Evolutionary conservation across 2,888 invertebrate species (phyloP).

Genomic region (Hemithea aestivaria): DNA sequence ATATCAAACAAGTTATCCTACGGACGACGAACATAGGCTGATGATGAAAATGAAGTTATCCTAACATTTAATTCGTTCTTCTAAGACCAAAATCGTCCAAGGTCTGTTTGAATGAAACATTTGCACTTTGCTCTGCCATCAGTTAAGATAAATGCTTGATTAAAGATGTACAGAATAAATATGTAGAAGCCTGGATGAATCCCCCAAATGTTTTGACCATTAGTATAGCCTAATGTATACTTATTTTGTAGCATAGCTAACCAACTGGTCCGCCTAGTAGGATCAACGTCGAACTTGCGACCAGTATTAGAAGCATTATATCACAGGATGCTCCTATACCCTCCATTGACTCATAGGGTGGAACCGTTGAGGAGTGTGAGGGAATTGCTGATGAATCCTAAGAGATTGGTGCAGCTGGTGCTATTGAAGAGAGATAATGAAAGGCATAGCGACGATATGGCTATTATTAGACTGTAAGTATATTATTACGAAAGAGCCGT

Average conservation of each 20-base stretch:
- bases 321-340: conserved; percentile 94
- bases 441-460: conserved; percentile 86
- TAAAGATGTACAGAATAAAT: too few species aligned
- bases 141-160: too few species aligned
- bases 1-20: too few species aligned
- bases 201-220: too few species aligned
- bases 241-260: conserved; percentile 86
- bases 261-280: conserved; percentile 92
- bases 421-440: conserved; percentile 82
- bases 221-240: not conserved
- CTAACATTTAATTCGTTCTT: too few species aligned
- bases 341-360: conserved; percentile 89
- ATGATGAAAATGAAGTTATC: too few species aligned
- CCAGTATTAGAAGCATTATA: conserved; percentile 96
- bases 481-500: too few species aligned
- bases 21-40: too few species aligned
- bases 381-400: conserved; percentile 89
- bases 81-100: too few species aligned
- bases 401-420: conserved; percentile 86
- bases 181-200: too few species aligned
- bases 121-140: too few species aligned
- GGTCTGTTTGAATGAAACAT: too few species aligned
- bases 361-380: conserved; percentile 91
- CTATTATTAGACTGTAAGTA: conserved; percentile 87
- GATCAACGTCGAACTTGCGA: conserved; percentile 90